Base-by-base conservation (phyloP, 2,797 vertebrate species). In the Anolis apletophallus region DNA sequence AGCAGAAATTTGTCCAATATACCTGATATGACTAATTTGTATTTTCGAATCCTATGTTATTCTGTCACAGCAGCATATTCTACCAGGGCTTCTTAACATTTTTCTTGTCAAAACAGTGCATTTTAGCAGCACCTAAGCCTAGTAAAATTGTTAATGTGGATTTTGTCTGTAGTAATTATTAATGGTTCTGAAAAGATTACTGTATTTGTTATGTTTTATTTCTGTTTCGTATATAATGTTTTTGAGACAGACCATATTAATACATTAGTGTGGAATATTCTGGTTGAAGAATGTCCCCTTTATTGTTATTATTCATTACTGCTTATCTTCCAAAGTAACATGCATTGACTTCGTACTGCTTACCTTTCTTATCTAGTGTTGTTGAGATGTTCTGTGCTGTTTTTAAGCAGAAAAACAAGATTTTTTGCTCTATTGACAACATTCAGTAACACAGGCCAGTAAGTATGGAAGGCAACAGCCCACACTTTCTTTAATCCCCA, bases 1-100 rank as follows among this genome's bases (percentile, higher is more conserved):
- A 21, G 87, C 88, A 90, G 88, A 90, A 93, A 93, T 88, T 11
- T 86, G 75, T 81, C 52, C 34, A 83, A 12, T 83, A 90, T 81
- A 59, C 90, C 85, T 84, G 87, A 61, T 88, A 80, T 89, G 64
- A 85, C 78, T 88, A 67, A 14, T 34, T 50, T 55, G 0, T 87
- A 3, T 3, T 86, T 80, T 71, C 86, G 1, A 21, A 54, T 80
- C 52, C 12, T 71, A 17, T 73, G 87, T 57, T 87, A 11, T 90
- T 80, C 46, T 85, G 85, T 59, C 85, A 69, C 59, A 90, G 81
- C 68, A 83, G 83, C 80, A 86, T 34, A 88, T 78, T 85, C 85
- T 83, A 13, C 2, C 16, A 69, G 50, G 61, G 52, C 87, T 46
- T 88, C 84, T 77, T 80, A 57, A 54, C 17, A 16, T 8, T 40